Conservation (phyloP, 2,888 invertebrate genomes). For the Tetragnatha montana region DNA sequence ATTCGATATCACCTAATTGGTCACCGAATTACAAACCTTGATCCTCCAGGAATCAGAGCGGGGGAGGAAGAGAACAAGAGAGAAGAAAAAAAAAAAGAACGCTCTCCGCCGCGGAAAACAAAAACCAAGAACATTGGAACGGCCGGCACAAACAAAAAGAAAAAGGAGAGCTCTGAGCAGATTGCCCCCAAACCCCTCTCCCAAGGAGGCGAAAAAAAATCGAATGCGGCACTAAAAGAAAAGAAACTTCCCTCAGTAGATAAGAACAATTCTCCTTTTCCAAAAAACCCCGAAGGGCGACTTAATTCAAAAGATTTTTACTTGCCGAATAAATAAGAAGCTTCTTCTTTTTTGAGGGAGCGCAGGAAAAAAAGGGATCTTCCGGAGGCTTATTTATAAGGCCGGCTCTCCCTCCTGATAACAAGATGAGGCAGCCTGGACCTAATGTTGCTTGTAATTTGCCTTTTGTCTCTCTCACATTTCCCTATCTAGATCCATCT, state of each 20-base stretch:
- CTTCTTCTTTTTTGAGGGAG: background rate
- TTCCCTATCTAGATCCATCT: slow-evolving; percentile 25
- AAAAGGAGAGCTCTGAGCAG: slow-evolving; percentile 30
- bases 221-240: slow-evolving; percentile 32
- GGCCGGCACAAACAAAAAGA: background rate
- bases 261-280: slow-evolving; percentile 63
- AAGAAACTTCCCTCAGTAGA: slow-evolving; percentile 49
- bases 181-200: slow-evolving; percentile 46
- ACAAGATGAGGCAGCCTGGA: slow-evolving; percentile 43
- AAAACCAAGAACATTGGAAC: slow-evolving; percentile 27
- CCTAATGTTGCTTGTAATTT: slow-evolving; percentile 64
- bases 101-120: background rate
- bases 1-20: slow-evolving; percentile 62
- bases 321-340: slow-evolving; percentile 50
- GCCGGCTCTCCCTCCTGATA: slow-evolving; percentile 18
- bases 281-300: slow-evolving; percentile 52
- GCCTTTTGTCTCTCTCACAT: slow-evolving; percentile 43
- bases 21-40: slow-evolving; percentile 64
- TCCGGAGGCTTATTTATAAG: slow-evolving; percentile 48
- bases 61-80: background rate
- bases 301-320: slow-evolving; percentile 66
- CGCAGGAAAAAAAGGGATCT: slow-evolving; percentile 42
- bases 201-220: slow-evolving; percentile 24
- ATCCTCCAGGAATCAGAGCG: slow-evolving; percentile 26
- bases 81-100: background rate